Evolutionary conservation across 2,888 invertebrate species (phyloP), one percentile per base, ranked within the genome.

Genomic region (Ctena decussata): DNA sequence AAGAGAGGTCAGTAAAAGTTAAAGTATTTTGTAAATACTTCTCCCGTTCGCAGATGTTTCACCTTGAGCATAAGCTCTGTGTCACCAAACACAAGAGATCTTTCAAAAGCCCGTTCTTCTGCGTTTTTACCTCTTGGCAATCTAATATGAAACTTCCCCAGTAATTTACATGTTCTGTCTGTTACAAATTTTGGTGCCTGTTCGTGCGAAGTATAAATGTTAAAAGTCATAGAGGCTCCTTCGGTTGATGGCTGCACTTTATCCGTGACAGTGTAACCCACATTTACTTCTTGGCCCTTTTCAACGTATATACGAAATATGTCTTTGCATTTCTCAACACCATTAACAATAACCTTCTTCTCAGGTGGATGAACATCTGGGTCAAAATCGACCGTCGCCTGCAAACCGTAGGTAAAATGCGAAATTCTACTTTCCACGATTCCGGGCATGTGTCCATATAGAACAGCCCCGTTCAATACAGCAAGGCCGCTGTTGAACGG

Each of bases 381-480:
- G 37, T 86, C 85, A 49, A 85, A 89, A 27, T 76, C 72, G 0
- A 73, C 84, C 49, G 82, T 77, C 3, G 84, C 75, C 21, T 80
- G 71, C 6, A 89, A 75, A 6, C 89, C 89, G 44, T 89, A 89
- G 2, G 89, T 87, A 30, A 82, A 82, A 21, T 74, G 71, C 2
- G 87, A 77, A 30, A 87, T 83, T 27, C 89, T 70, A 11, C 82
- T 82, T 15, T 79, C 79, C 8, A 89, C 86, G 2, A 84, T 74
- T 6, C 72, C 70, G 2, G 87, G 89, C 21, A 76, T 77, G 39
- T 90, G 90, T 24, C 90, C 90, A 57, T 74, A 90, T 37, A 87
- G 60, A 24, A 88, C 90, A n/a, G 90, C 90, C 3, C 87, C 90
- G 73, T 86, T 90, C 18, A 90, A 44, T 11, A 90, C 87, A 35